Percentiles rank a stretch among this genome's conserved stretches.
These are phyloP conservation scores for Melinaea menophilus DNA, from an alignment of 2,888 invertebrate genomes.

Conservation along the genomic window DNA sequence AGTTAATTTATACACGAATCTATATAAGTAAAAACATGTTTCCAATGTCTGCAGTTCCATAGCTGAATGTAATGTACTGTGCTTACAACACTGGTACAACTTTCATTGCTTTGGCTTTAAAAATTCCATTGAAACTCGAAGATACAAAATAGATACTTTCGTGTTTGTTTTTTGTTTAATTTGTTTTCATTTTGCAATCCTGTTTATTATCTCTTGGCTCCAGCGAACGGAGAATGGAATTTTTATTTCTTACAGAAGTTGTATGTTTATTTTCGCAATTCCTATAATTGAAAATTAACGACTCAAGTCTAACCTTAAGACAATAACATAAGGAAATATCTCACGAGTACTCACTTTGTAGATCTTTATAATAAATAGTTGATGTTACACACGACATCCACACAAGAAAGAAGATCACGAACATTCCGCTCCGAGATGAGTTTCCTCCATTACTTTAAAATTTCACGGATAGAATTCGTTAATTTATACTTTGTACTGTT, in stretches of 20 bases:
- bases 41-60: conserved; percentile 21
- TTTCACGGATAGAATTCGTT: conserved; percentile 25
- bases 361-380: no score
- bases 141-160: conserved; percentile 2
- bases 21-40: not conserved
- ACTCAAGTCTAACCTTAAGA: no score
- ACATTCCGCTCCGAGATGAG: conserved; percentile 9
- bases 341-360: no score
- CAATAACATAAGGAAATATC: no score
- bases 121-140: conserved; percentile 7
- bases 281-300: no score
- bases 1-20: no score
- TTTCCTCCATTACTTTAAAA: conserved; percentile 21
- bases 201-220: not conserved
- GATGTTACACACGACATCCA: not conserved
- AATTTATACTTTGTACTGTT: conserved; percentile 25
- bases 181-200: not conserved
- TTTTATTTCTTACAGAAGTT: no score
- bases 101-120: not conserved
- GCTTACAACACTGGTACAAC: not conserved
- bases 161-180: not conserved
- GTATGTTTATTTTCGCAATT: no score
- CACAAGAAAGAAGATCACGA: not conserved
- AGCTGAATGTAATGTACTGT: conserved; percentile 1
- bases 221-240: no score